Conservation (phyloP, 2,888 invertebrate genomes). For the Helobdella robusta region DNA sequence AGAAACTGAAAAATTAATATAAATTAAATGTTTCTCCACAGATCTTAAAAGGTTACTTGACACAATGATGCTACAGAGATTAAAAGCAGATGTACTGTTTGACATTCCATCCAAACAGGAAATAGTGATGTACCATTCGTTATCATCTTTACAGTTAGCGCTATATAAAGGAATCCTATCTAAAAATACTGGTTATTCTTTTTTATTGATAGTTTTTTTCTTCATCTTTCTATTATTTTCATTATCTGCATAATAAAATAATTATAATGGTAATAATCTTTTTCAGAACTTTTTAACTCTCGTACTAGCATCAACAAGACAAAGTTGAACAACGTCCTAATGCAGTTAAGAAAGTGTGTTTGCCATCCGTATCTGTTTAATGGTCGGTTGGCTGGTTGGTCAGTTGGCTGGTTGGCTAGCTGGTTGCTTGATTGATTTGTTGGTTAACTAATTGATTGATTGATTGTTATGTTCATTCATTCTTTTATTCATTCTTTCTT, state of each 20-base stretch:
- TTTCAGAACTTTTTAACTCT: conserved; percentile 40
- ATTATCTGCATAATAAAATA: not conserved
- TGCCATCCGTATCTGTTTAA: conserved; percentile 52
- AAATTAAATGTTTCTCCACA: conserved; percentile 27
- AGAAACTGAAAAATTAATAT: too few relatives aligned
- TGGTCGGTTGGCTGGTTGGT: conserved; percentile 45
- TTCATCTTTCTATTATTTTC: not conserved
- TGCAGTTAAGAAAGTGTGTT: conserved; percentile 51
- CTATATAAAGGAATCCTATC: conserved; percentile 49
- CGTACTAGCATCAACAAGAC: conserved; percentile 33
- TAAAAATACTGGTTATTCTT: conserved; percentile 40
- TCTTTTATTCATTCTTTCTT: too few relatives aligned
- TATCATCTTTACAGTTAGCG: conserved; percentile 48
- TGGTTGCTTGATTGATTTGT: too few relatives aligned
- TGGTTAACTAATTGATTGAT: too few relatives aligned
- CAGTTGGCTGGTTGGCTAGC: too few relatives aligned
- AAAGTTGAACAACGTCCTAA: conserved; percentile 46
- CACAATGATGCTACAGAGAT: conserved; percentile 47
- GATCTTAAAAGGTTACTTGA: conserved; percentile 41
- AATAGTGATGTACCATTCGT: conserved; percentile 48
- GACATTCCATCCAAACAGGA: conserved; percentile 47
- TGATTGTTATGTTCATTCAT: too few relatives aligned
- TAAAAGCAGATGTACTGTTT: conserved; percentile 45
- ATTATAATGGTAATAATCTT: not conserved
- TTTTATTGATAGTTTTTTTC: not conserved